Percentiles rank a stretch among this genome's conserved stretches.
phyloP scores from a whole-genome alignment of 2,888 invertebrate species.

The Amiota minor region DNA sequence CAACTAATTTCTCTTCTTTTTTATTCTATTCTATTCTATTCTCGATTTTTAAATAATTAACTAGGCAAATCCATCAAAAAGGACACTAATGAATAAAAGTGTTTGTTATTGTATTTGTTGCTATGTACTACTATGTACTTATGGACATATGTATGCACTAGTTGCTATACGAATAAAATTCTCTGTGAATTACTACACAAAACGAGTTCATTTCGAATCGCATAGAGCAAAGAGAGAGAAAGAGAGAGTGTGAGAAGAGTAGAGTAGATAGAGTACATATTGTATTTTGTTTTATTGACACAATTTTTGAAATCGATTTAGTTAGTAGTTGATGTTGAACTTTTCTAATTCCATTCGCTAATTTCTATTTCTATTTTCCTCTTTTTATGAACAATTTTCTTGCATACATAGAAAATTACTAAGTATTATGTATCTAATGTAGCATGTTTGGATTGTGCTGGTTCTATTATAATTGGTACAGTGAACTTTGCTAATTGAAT shows the following conservation, averaged over 20 bases:
- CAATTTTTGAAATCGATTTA: slow-evolving; percentile 57
- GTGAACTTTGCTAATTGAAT: slow-evolving; percentile 57
- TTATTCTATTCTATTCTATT: slow-evolving; percentile 36
- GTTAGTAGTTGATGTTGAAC: background rate
- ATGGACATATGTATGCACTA: too few species aligned
- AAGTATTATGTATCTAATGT: background rate
- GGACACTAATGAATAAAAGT: slow-evolving; percentile 1
- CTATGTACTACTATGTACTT: background rate
- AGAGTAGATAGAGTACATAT: too few species aligned
- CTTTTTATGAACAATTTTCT: slow-evolving; percentile 12
- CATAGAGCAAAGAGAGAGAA: too few species aligned
- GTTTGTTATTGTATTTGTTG: background rate
- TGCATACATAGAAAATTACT: slow-evolving; percentile 9
- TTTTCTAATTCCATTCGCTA: background rate
- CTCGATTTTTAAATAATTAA: slow-evolving; percentile 37
- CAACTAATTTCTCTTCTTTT: slow-evolving; percentile 36
- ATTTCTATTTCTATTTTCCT: background rate
- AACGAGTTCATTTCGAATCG: too few species aligned
- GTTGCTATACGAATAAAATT: too few species aligned
- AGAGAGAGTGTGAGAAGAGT: too few species aligned
- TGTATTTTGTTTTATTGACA: slow-evolving; percentile 46
- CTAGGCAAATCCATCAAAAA: slow-evolving; percentile 34
- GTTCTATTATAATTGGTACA: slow-evolving; percentile 52
- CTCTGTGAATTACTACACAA: too few species aligned
- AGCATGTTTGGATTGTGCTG: slow-evolving; percentile 2